phyloP scores from a whole-genome alignment of 2,888 invertebrate species.

The Apamea anceps region DNA sequence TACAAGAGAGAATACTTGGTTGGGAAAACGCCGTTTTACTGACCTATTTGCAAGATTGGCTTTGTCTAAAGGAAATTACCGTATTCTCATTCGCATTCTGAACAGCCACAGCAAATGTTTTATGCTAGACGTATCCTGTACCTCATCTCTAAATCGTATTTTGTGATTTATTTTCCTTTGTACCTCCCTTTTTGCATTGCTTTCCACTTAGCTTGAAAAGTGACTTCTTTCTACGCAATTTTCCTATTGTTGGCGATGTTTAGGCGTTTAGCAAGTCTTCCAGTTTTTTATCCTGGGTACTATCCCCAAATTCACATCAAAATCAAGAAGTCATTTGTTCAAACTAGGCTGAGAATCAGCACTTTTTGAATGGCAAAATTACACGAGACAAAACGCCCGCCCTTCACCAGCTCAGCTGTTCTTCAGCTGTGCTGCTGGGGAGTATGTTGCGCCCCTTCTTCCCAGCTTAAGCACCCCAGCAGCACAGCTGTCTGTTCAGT shows the following conservation, averaged over 20 bases:
- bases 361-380: background rate
- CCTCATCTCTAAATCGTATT: background rate
- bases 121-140: conserved; percentile 12
- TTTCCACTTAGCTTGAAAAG: background rate
- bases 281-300: background rate
- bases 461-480: background rate
- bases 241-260: background rate
- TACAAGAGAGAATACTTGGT: background rate
- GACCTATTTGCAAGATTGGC: conserved; percentile 35
- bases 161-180: conserved; percentile 21
- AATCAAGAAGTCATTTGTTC: background rate
- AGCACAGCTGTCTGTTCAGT: background rate
- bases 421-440: too few species aligned
- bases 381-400: too few species aligned
- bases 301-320: background rate
- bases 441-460: too few species aligned
- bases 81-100: conserved; percentile 39
- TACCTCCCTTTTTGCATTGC: background rate
- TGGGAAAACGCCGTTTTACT: background rate
- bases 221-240: background rate
- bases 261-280: background rate
- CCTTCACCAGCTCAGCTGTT: background rate
- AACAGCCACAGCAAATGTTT: conserved; percentile 37
- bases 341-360: background rate
- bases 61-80: conserved; percentile 37